phyloP scores from a whole-genome alignment of 2,113 vertebrate species.

The Chloropsis hardwickii region DNA sequence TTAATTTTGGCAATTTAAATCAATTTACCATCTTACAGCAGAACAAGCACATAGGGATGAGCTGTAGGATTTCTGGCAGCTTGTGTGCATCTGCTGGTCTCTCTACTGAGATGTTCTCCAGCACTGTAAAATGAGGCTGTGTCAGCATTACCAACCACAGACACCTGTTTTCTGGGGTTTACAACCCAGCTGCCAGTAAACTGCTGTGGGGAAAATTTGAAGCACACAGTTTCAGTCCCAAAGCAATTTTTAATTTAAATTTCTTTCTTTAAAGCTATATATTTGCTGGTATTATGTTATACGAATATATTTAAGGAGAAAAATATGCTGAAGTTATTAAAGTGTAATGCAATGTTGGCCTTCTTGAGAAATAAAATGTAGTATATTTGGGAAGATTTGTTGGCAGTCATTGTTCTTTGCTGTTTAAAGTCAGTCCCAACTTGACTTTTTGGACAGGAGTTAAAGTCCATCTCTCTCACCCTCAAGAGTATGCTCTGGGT shows the following conservation, averaged over 20 bases:
- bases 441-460: not conserved
- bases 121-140: not conserved
- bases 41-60: not conserved
- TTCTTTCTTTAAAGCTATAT: not conserved
- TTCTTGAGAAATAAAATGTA: constrained; percentile 16
- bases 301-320: constrained; percentile 20
- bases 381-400: not conserved
- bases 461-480: not conserved
- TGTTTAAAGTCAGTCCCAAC: not conserved
- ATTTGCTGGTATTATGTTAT: not conserved
- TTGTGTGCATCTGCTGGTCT: not conserved
- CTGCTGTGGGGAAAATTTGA: not conserved
- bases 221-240: not conserved
- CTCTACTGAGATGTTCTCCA: not conserved
- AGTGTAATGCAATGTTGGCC: not conserved
- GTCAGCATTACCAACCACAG: not conserved
- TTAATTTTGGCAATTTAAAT: not conserved
- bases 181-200: not conserved
- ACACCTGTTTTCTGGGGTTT: not conserved
- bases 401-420: not conserved
- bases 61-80: not conserved
- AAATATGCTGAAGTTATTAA: not conserved
- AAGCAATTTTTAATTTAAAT: not conserved
- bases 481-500: not conserved
- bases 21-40: not conserved